These are phyloP conservation scores for Drosophila barbarae DNA, from an alignment of 2,888 invertebrate genomes.

Conservation along the genomic window DNA sequence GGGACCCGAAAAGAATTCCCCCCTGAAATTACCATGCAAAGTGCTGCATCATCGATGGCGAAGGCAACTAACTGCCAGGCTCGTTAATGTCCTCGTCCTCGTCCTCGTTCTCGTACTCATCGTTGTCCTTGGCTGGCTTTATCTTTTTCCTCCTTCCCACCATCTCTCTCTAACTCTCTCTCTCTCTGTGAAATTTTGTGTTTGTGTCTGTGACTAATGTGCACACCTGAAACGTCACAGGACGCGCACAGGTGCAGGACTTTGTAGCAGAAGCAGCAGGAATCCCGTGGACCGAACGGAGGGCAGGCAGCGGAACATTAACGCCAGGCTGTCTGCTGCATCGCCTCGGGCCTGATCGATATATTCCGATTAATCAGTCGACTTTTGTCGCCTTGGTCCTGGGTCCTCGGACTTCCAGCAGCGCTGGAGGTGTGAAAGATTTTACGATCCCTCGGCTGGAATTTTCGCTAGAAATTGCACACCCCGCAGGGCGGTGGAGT, in stretches of 20 bases:
- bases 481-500: conserved; percentile 58
- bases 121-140: conserved; percentile 42
- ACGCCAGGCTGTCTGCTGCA: conserved; percentile 61
- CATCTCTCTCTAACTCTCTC: not conserved
- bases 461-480: conserved; percentile 59
- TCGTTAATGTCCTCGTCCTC: conserved; percentile 70
- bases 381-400: conserved; percentile 63
- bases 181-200: conserved; percentile 33
- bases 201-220: conserved; percentile 64
- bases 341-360: conserved; percentile 60
- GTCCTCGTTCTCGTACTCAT: conserved; percentile 34
- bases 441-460: conserved; percentile 54
- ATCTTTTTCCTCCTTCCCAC: conserved; percentile 27
- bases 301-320: conserved; percentile 50
- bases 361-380: conserved; percentile 69
- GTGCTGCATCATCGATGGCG: conserved; percentile 59
- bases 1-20: conserved; percentile 25
- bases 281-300: conserved; percentile 16
- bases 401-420: conserved; percentile 47
- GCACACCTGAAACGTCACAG: conserved; percentile 70
- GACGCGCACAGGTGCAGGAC: conserved; percentile 65
- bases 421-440: conserved; percentile 67
- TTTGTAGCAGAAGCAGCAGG: conserved; percentile 47
- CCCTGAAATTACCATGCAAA: conserved; percentile 62
- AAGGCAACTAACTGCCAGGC: conserved; percentile 69